Conservation (phyloP, 2,113 vertebrate genomes). For the Oreochromis niloticus region DNA sequence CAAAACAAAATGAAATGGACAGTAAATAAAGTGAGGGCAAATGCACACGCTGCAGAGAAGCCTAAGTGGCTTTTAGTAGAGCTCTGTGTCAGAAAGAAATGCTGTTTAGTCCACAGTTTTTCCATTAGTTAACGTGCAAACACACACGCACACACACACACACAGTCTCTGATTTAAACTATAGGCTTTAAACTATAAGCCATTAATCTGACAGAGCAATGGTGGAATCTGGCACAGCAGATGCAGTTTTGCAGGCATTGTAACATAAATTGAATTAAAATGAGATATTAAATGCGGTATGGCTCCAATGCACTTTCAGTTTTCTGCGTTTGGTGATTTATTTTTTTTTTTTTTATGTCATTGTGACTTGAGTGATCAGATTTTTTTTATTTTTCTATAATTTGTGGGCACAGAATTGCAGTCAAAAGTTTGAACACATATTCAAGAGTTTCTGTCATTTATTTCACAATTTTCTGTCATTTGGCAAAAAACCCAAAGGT, state of each 20-base stretch:
- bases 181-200: neutral
- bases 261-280: neutral
- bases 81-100: neutral
- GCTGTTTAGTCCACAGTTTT: neutral
- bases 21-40: neutral
- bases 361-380: neutral
- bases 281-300: neutral
- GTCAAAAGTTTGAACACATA: neutral
- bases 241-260: neutral
- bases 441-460: neutral
- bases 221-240: neutral
- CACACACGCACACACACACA: neutral
- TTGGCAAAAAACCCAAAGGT: neutral
- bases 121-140: neutral
- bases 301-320: neutral
- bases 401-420: neutral
- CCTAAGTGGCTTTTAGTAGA: neutral
- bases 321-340: neutral
- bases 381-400: neutral
- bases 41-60: neutral
- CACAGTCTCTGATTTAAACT: neutral
- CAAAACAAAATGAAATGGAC: neutral
- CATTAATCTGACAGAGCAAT: neutral
- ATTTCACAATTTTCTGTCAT: neutral
- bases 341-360: neutral